Base-by-base conservation (phyloP, 53 echinoderm and acorn worm genomes). In the Mesocentrotus franciscanus region DNA sequence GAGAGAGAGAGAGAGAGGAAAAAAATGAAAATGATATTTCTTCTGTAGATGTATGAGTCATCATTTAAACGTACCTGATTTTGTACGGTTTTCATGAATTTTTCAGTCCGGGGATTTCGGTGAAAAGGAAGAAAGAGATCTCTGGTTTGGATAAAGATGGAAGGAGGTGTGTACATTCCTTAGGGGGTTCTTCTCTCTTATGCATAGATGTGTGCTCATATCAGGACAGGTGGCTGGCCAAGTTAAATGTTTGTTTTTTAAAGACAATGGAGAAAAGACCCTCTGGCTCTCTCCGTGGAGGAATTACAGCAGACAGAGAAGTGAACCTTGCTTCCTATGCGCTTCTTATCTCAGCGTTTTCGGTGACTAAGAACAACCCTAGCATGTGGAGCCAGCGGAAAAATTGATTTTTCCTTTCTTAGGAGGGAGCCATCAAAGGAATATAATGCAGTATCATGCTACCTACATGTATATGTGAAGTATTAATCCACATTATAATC, bases 11-110 rank as follows among this genome's bases (percentile, higher is more conserved):
- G 10, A 29, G n/a, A n/a, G n/a, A 24, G 10, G 20, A 36, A 42
- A 66, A 17, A 92, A 70, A 92, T 92, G 92, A 92, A 91, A 92
- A 92, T 39, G 92, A 92, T 92, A 92, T 92, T 66, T 61, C 62
- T 66, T 35, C 68, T 70, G 92, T 61, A 10, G 39, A 32, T 64
- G 39, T 66, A 66, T 92, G 92, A 92, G 29, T 92, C 92, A 92
- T 92, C 92, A 36, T 16, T 22, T 42, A 68, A 92, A 61, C 70
- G 10, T 58, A 61, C 62, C 92, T 61, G 71, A 92, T 92, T 92
- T 92, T 66, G 92, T 66, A 34, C 57, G 55, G 60, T 61, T 61
- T 92, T 66, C 92, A 66, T 92, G 92, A 61, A 68, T 68, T 92
- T 92, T 92, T 92, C 68, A 64, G 20, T 61, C 39, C 5, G 90